Base-by-base conservation (phyloP, 2,888 invertebrate species). In the Neuroscelio doddi region DNA sequence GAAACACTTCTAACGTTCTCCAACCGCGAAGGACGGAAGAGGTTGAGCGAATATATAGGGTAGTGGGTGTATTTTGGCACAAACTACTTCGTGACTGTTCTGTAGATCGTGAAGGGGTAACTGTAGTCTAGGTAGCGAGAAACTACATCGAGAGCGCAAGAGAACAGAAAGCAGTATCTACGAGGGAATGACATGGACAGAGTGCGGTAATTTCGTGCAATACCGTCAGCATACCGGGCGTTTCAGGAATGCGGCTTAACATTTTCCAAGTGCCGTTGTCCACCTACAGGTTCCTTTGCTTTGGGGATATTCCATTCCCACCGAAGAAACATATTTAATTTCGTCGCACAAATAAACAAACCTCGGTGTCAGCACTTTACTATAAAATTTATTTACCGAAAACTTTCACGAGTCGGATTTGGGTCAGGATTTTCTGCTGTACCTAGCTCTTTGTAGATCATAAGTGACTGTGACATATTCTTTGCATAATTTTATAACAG, bases 141-240 rank as follows among this genome's bases (percentile, higher is more conserved):
- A 64, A 63, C 62, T 58, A 47, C 50, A 62, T 55, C 34, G 45
- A 53, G 55, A 53, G 50, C 3, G 12, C 14, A 15, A 52, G 46
- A 50, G 49, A 57, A 58, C 50, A 50, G 68, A 39, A 51, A 50
- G 49, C 46, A 53, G 58, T 64, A 59, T 42, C 55, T 59, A 53
- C 68, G 68, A 58, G 69, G 73, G 81, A 83, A 81, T 81, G 83
- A 83, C 82, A 79, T 75, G 80, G 76, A 82, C 83, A 76, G 79
- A 82, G 82, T 82, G 79, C 73, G 81, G 82, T 81, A 83, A 83
- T 83, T 83, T 83, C 80, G 75, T 76, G 81, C 82, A 81, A 82
- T 82, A 82, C 79, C 80, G 72, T 71, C 68, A 77, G 81, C 80
- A 83, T 82, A 82, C 83, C 80, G 75, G 76, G 78, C 79, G 77